A percentile compares a stretch with the other conserved stretches of the same genome.
phyloP scores from a whole-genome alignment of 2,888 invertebrate species.

The Tethea ocularis region DNA sequence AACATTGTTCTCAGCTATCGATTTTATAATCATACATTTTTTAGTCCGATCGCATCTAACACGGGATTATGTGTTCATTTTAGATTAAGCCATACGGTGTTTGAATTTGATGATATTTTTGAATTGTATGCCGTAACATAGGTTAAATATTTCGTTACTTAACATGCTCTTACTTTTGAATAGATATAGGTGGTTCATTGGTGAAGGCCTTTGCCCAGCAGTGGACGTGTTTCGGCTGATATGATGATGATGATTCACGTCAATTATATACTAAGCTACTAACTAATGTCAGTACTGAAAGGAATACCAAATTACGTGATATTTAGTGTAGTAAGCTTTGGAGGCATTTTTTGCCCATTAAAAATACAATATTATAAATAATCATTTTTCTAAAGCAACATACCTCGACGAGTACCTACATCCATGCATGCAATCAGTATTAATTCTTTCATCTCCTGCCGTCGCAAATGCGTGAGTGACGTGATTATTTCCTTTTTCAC shows the following conservation, averaged over 20 bases:
- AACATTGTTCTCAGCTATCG: slow-evolving; percentile 2
- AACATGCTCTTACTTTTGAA: too few species aligned
- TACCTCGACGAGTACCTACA: neutral
- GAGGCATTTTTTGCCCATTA: too few species aligned
- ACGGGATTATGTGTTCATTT: neutral
- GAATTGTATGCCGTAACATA: neutral
- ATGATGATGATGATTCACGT: too few species aligned
- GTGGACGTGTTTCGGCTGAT: too few species aligned
- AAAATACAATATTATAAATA: too few species aligned
- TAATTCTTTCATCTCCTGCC: neutral
- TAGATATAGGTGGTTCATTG: too few species aligned
- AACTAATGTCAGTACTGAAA: too few species aligned
- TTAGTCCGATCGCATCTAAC: neutral
- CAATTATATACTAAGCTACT: too few species aligned
- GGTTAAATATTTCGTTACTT: neutral
- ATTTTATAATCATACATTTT: neutral
- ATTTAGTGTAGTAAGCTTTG: too few species aligned
- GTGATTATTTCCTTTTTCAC: neutral
- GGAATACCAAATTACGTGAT: too few species aligned
- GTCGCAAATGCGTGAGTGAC: neutral
- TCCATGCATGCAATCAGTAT: neutral
- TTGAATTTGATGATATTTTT: neutral
- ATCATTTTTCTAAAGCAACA: too few species aligned
- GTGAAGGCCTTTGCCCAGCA: too few species aligned
- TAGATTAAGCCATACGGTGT: neutral